phyloP scores from a whole-genome alignment of 2,113 vertebrate species.

The Melanerpes aurifrons region DNA sequence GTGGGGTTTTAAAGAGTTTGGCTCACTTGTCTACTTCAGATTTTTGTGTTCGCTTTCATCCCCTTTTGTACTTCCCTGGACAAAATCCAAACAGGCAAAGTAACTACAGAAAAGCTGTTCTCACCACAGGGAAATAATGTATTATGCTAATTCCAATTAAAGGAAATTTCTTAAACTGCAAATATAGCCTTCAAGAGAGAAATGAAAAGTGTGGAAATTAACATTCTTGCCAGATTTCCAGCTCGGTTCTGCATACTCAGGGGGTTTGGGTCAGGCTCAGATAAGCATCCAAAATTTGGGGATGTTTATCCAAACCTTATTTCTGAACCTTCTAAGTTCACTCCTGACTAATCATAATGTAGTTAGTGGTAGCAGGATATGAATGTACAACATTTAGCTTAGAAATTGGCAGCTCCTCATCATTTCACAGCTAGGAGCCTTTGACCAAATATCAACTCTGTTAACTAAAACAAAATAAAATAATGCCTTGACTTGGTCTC shows the following conservation, averaged over 20 bases:
- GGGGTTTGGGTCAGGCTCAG: constrained; percentile 68
- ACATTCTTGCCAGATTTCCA: constrained; percentile 71
- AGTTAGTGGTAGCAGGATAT: constrained; percentile 67
- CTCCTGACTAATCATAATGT: constrained; percentile 51
- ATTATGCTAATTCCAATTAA: constrained; percentile 74
- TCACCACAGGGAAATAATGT: constrained; percentile 70
- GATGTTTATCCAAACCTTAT: constrained; percentile 69
- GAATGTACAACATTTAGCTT: constrained; percentile 62
- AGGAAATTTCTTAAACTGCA: constrained; percentile 68
- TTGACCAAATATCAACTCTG: constrained; percentile 70
- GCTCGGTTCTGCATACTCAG: constrained; percentile 53
- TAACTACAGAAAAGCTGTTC: constrained; percentile 67
- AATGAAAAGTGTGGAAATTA: constrained; percentile 70
- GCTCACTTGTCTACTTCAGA: constrained; percentile 49
- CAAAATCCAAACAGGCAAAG: constrained; percentile 41
- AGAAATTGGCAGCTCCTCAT: constrained; percentile 64
- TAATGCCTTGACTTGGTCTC: constrained; percentile 64
- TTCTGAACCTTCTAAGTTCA: constrained; percentile 62
- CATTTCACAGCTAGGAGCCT: constrained; percentile 65
- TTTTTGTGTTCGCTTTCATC: constrained; percentile 48
- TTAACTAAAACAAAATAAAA: constrained; percentile 73
- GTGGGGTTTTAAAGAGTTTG: constrained; percentile 22
- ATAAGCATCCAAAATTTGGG: constrained; percentile 69
- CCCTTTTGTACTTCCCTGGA: constrained; percentile 61
- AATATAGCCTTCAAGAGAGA: constrained; percentile 70